phyloP scores from a whole-genome alignment of 2,797 vertebrate genomes.

The Karalla daura region DNA sequence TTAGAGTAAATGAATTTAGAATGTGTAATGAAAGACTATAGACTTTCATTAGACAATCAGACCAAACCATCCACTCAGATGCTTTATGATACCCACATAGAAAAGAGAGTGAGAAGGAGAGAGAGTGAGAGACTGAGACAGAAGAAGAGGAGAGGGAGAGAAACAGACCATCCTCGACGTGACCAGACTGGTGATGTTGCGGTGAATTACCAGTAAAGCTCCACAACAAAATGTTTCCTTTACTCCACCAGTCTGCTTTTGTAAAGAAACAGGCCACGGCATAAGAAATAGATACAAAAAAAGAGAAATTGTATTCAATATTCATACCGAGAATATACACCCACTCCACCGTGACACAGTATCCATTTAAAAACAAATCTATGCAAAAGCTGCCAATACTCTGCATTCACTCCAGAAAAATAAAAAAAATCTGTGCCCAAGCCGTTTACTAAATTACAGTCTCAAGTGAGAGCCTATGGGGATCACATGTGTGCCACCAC shows the following conservation, averaged over 20 bases:
- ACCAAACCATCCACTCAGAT: constrained; percentile 59
- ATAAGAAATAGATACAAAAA: constrained; percentile 22
- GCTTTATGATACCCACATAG: constrained; percentile 53
- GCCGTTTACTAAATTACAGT: constrained; percentile 32
- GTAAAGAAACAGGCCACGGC: constrained; percentile 52
- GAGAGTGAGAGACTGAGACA: constrained; percentile 11
- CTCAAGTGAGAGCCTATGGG: constrained; percentile 21
- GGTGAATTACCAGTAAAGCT: constrained; percentile 61
- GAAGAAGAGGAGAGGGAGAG: constrained; percentile 18
- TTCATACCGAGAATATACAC: constrained; percentile 23
- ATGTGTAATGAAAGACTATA: constrained; percentile 41
- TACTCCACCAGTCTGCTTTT: constrained; percentile 34
- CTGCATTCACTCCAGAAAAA: constrained; percentile 25
- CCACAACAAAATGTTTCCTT: constrained; percentile 53
- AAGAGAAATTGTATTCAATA: constrained; percentile 45
- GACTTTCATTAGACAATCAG: constrained; percentile 70
- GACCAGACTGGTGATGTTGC: constrained; percentile 63
- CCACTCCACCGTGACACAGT: constrained; percentile 36
- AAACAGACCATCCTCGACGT: constrained; percentile 41
- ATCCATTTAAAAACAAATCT: constrained; percentile 53
- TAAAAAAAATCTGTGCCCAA: constrained; percentile 32
- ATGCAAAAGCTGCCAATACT: constrained; percentile 42
- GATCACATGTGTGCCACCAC: constrained; percentile 42
- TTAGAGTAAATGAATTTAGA: constrained; percentile 55
- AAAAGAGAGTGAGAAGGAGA: constrained; percentile 1